These are phyloP conservation scores for Dicrurus megarhynchus DNA, from an alignment of 2,113 vertebrate species.

Conservation along the genomic window DNA sequence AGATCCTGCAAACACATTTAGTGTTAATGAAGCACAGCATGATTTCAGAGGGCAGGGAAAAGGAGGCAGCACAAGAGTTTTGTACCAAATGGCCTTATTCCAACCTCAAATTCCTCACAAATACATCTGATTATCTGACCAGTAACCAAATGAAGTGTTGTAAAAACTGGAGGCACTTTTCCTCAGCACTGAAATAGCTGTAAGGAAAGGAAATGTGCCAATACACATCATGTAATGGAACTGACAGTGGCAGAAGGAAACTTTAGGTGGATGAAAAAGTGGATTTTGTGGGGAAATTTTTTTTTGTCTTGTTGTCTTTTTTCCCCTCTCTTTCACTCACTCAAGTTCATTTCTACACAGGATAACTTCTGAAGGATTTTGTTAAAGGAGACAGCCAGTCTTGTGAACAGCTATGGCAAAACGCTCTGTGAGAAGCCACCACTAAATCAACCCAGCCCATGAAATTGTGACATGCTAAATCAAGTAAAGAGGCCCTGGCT, in stretches of 20 bases:
- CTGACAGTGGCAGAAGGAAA: not conserved
- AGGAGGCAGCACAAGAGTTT: not conserved
- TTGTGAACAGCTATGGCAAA: not conserved
- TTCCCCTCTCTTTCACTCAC: not conserved
- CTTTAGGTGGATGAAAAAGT: not conserved
- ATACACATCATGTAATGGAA: rapidly evolving
- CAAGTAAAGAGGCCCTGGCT: not conserved
- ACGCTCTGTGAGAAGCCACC: not conserved
- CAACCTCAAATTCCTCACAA: not conserved
- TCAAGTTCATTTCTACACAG: not conserved
- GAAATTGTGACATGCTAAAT: not conserved
- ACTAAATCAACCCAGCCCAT: not conserved
- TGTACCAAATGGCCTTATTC: not conserved
- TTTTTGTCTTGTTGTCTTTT: not conserved
- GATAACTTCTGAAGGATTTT: not conserved
- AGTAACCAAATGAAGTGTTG: not conserved
- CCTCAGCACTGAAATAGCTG: not conserved
- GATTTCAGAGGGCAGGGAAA: not conserved
- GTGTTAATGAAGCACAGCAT: not conserved
- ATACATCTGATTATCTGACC: not conserved
- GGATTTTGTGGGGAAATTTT: not conserved
- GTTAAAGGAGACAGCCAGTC: not conserved
- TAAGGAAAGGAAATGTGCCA: not conserved
- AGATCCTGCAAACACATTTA: not conserved
- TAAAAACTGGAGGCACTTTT: not conserved